Conservation (phyloP, 2,113 vertebrate species). For the Phalacrocorax pelagicus region DNA sequence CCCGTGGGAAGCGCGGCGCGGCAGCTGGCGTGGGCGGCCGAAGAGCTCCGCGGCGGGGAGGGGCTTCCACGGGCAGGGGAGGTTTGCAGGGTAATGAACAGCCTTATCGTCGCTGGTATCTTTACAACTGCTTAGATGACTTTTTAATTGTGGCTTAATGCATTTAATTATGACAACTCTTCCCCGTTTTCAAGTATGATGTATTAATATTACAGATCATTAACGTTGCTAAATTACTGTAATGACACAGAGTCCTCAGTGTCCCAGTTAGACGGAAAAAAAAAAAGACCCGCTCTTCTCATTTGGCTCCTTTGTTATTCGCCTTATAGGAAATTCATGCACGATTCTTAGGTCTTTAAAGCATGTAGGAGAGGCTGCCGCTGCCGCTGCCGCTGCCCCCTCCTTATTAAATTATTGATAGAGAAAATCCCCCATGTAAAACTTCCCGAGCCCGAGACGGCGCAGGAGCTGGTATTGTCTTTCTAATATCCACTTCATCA, state of each 20-base stretch:
- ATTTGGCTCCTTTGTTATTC: constrained; percentile 72
- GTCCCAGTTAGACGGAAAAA: constrained; percentile 67
- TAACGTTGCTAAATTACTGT: constrained; percentile 78
- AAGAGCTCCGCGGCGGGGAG: not conserved
- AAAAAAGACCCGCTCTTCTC: constrained; percentile 65
- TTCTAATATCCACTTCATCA: constrained; percentile 73
- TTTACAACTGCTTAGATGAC: constrained; percentile 75
- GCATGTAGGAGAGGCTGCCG: constrained; percentile 38
- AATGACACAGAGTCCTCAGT: constrained; percentile 74
- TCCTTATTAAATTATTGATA: constrained; percentile 70
- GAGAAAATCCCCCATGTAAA: constrained; percentile 65
- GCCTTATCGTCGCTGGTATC: constrained; percentile 70
- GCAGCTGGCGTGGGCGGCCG: no score
- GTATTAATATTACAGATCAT: constrained; percentile 84
- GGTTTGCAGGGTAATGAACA: constrained; percentile 62
- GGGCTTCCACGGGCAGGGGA: constrained; percentile 44
- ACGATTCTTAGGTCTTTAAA: constrained; percentile 21
- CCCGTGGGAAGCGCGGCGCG: no score
- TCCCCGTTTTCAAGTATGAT: constrained; percentile 75
- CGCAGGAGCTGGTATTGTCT: constrained; percentile 54
- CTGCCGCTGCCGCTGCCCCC: not conserved
- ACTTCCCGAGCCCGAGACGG: constrained; percentile 53
- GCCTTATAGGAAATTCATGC: constrained; percentile 59
- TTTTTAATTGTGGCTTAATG: constrained; percentile 81
- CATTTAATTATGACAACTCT: constrained; percentile 78